Conservation (phyloP, 2,113 vertebrate genomes). For the Emberiza fucata region DNA sequence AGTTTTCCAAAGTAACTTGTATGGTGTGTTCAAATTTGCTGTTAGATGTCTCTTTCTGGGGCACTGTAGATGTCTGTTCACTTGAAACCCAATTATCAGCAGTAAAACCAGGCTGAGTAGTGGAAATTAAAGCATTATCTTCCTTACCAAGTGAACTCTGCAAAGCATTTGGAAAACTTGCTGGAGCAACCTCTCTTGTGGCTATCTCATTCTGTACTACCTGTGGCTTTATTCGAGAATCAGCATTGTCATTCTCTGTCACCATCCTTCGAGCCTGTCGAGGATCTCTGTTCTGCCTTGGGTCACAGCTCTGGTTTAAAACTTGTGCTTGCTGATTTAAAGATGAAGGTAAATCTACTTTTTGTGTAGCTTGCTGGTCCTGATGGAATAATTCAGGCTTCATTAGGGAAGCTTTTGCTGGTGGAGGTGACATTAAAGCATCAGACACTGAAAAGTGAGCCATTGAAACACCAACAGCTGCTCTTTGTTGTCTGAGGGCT, state of each 20-base stretch:
- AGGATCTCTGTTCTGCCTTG: constrained; percentile 86
- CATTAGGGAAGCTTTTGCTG: constrained; percentile 70
- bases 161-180: background rate
- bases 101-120: background rate
- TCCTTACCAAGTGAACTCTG: constrained; percentile 27
- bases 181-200: background rate
- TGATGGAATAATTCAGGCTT: constrained; percentile 80
- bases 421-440: constrained; percentile 89
- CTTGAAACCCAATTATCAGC: constrained; percentile 46
- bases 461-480: constrained; percentile 93
- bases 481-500: constrained; percentile 88
- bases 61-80: background rate
- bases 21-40: constrained; percentile 18
- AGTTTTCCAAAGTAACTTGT: constrained; percentile 17
- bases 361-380: constrained; percentile 77
- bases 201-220: background rate
- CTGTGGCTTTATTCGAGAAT: background rate
- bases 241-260: constrained; percentile 49
- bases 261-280: constrained; percentile 76
- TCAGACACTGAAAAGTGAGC: constrained; percentile 95
- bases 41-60: constrained; percentile 41
- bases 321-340: constrained; percentile 60
- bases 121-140: constrained; percentile 1
- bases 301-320: constrained; percentile 79
- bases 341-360: constrained; percentile 61